Conservation (phyloP, 2,888 invertebrate species). For the Scaptomyza polygonia region DNA sequence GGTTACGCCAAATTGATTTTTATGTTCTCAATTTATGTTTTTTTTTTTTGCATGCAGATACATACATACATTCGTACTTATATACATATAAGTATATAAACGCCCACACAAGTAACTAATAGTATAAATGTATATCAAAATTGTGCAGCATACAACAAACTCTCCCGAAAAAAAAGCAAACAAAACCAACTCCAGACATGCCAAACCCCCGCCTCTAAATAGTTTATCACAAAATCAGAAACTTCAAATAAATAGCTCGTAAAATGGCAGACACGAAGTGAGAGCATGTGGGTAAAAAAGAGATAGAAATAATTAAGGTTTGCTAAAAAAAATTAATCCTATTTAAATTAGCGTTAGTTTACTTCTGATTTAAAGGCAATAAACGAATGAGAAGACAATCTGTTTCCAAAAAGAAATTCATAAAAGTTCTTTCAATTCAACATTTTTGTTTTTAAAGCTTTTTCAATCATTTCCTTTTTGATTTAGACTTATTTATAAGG, state of each 20-base stretch:
- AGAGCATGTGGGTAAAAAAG: neutral
- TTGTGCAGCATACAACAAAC: slow-evolving; percentile 25
- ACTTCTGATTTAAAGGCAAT: too few species aligned
- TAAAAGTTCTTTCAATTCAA: too few species aligned
- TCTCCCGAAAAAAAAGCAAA: too few species aligned
- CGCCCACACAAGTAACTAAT: slow-evolving; percentile 11
- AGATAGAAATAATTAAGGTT: neutral
- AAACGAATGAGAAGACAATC: too few species aligned
- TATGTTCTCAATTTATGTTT: slow-evolving; percentile 75
- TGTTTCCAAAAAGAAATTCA: too few species aligned
- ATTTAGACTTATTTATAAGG: neutral
- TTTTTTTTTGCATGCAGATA: slow-evolving; percentile 45
- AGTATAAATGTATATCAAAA: slow-evolving; percentile 37
- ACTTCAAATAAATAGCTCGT: slow-evolving; percentile 70
- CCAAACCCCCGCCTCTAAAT: neutral
- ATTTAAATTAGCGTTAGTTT: neutral
- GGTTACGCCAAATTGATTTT: slow-evolving; percentile 79
- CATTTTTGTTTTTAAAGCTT: too few species aligned
- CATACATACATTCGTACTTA: neutral
- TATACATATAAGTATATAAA: neutral
- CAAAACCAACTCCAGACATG: slow-evolving; percentile 20
- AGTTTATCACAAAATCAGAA: slow-evolving; percentile 23
- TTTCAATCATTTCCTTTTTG: too few species aligned
- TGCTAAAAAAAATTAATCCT: neutral
- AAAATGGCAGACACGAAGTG: slow-evolving; percentile 47